A percentile compares a stretch with the other conserved stretches of the same genome.
Evolutionary conservation across 2,113 vertebrate genomes (phyloP).

Genomic region (Amblyopsis rosae): DNA sequence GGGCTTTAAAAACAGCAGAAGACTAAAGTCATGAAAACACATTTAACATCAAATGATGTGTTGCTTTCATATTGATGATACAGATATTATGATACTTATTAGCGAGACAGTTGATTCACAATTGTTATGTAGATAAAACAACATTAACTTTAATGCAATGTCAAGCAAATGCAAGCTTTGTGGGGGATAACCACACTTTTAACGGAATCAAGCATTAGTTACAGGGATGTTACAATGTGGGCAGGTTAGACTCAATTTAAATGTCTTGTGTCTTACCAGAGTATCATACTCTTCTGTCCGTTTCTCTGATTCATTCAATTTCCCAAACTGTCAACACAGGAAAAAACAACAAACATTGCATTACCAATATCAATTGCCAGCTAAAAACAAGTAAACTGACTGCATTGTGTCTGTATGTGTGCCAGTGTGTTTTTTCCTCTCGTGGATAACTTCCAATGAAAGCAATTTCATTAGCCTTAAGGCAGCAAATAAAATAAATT

Average conservation of each 20-base stretch:
- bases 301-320: slow-evolving; percentile 87
- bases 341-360: not conserved
- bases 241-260: not conserved
- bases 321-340: slow-evolving; percentile 83
- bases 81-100: too few relatives aligned
- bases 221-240: not conserved
- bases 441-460: not conserved
- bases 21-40: too few relatives aligned
- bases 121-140: too few relatives aligned
- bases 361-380: not conserved
- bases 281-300: slow-evolving; percentile 93
- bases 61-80: too few relatives aligned
- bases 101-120: too few relatives aligned
- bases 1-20: too few relatives aligned
- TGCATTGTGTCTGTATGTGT: too few relatives aligned
- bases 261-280: slow-evolving; percentile 76
- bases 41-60: too few relatives aligned
- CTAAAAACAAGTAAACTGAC: not conserved
- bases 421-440: not conserved
- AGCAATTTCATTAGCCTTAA: not conserved
- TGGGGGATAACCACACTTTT: too few relatives aligned
- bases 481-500: not conserved
- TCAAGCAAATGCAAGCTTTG: too few relatives aligned
- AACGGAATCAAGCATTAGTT: too few relatives aligned
- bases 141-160: too few relatives aligned